Conservation (phyloP, 2,113 vertebrate genomes). For the Brienomyrus brachyistius region DNA sequence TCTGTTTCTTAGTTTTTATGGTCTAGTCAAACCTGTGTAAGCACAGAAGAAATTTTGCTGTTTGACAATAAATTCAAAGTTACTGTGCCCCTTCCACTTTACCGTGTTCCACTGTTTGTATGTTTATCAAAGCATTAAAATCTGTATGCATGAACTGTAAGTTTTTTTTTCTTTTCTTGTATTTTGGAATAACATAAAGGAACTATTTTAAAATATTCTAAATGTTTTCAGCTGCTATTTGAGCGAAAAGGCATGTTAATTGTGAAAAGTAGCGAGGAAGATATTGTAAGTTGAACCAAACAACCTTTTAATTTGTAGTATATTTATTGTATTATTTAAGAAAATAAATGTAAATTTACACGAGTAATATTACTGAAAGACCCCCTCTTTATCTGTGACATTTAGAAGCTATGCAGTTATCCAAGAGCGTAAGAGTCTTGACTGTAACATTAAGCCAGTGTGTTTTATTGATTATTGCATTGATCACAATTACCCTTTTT, state of each 20-base stretch:
- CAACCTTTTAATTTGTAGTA: conserved; percentile 66
- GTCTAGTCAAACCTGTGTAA: conserved; percentile 83
- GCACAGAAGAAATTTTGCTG: conserved; percentile 73
- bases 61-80: conserved; percentile 89
- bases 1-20: conserved; percentile 57
- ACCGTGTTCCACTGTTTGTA: conserved; percentile 49
- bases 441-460: not conserved
- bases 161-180: conserved; percentile 62
- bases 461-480: not conserved
- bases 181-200: conserved; percentile 49
- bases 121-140: conserved; percentile 78
- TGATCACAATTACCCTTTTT: not conserved
- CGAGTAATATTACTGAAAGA: conserved; percentile 62
- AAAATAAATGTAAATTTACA: conserved; percentile 69
- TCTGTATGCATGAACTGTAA: conserved; percentile 74
- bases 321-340: conserved; percentile 79
- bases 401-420: not conserved
- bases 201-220: conserved; percentile 37
- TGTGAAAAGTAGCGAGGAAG: conserved; percentile 59
- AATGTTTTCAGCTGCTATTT: conserved; percentile 37
- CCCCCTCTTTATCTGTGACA: conserved; percentile 50
- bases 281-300: conserved; percentile 63
- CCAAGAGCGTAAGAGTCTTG: not conserved
- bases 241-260: conserved; percentile 49
- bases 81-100: conserved; percentile 75